A percentile compares a stretch with the other conserved stretches of the same genome.
Evolutionary conservation across 2,113 vertebrate genomes (phyloP).

Genomic region (Spilogale gracilis): DNA sequence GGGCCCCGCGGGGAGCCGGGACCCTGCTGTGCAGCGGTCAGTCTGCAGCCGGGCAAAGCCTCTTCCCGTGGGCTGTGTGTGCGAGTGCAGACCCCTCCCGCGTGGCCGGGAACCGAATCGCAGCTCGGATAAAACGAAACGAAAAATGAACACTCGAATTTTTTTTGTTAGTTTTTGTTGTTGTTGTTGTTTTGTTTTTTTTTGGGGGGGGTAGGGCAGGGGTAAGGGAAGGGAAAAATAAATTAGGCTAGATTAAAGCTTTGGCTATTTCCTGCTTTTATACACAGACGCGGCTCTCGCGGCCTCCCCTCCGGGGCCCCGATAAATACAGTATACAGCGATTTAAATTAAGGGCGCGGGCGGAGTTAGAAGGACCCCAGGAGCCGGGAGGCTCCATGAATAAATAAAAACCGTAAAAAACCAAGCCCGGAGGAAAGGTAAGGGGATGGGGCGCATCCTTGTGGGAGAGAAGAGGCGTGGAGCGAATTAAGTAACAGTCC

Average conservation of each 20-base stretch:
- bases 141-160: conserved; percentile 77
- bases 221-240: conserved; percentile 78
- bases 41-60: conserved; percentile 40
- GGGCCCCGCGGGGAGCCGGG: conserved; percentile 56
- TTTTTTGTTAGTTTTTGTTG: conserved; percentile 75
- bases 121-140: conserved; percentile 83
- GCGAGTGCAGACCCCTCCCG: conserved; percentile 68
- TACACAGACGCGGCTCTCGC: conserved; percentile 85
- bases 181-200: conserved; percentile 62
- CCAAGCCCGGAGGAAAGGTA: conserved; percentile 75
- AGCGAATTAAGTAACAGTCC: conserved; percentile 70
- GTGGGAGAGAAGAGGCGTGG: conserved; percentile 64
- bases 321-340: conserved; percentile 89
- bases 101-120: conserved; percentile 70
- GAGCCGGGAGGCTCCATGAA: conserved; percentile 78
- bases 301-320: conserved; percentile 84
- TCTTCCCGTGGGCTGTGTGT: conserved; percentile 58
- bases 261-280: conserved; percentile 89
- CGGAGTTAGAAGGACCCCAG: conserved; percentile 82
- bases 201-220: neutral
- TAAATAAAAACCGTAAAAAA: conserved; percentile 84
- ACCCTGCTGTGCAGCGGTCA: neutral
- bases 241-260: conserved; percentile 89
- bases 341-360: conserved; percentile 86
- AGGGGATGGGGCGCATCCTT: conserved; percentile 60